Evolutionary conservation across 2,113 vertebrate genomes (phyloP).

Genomic region (Mus musculus): GRCm39 chr16:34586001-34586500

Average conservation of each 20-base stretch:
- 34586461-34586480: neutral
- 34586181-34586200: neutral
- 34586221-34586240: neutral
- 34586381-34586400: neutral
- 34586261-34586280: too few species aligned
- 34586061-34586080: slow-evolving; percentile 4
- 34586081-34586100: slow-evolving; percentile 1
- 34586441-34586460: neutral
- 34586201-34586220: neutral
- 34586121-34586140: neutral
- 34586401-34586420: neutral
- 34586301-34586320: neutral
- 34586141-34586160: neutral
- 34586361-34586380: neutral
- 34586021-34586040: neutral
- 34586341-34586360: neutral
- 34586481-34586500: too few species aligned
- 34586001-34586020: neutral
- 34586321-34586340: neutral
- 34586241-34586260: neutral
- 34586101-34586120: neutral
- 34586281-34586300: neutral
- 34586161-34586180: neutral
- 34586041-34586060: slow-evolving; percentile 8
- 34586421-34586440: neutral